Base-by-base conservation (phyloP, 2,113 vertebrate species). In the Chaenogobius annularis region DNA sequence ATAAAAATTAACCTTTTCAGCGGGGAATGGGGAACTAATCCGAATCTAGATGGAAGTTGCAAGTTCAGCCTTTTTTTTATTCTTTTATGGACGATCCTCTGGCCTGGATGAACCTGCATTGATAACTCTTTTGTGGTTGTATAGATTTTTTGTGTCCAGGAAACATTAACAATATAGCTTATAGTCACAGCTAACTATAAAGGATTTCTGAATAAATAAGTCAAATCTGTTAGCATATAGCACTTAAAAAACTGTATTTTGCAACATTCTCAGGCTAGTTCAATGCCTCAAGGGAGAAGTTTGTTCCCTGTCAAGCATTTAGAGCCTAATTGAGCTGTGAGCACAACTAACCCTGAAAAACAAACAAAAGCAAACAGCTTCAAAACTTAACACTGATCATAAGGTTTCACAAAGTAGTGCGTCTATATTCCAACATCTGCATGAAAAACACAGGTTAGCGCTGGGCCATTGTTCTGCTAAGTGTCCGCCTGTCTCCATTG, bases 401-500 rank as follows among this genome's bases (percentile, higher is more conserved):
- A 26, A 50, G 1, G 72, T 67, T 46, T 54, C 50, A 35, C 52
- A 40, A 72, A 66, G 50, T 10, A 44, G 66, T 52, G 0, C 44
- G 54, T 66, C 23, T 68, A 17, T 46, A 15, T 43, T 31, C 31
- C 44, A 64, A 17, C 59, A 66, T 68, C 44, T 74, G 68, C 52
- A 68, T 74, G 73, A 80, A 78, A 81, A 82, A 71, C 70, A 78
- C 26, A 77, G 69, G 35, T 31, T 59, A 26, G 66, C 55, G 43
- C 13, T 0, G 7, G 63, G 59, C 80, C 73, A 86, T 86, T 89
- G 88, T 88, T 80, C 80, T 72, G 70, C 48, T 70, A 44, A 48
- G 67, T 78, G 72, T 78, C 77, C 83, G 82, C 68, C 72, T 81
- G 83, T 70, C 75, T 86, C 88, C 73, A 85, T 90, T 90, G 87